Base-by-base conservation (phyloP, 1,140 invertebrate species). In the Vollenhovia emeryi region DNA sequence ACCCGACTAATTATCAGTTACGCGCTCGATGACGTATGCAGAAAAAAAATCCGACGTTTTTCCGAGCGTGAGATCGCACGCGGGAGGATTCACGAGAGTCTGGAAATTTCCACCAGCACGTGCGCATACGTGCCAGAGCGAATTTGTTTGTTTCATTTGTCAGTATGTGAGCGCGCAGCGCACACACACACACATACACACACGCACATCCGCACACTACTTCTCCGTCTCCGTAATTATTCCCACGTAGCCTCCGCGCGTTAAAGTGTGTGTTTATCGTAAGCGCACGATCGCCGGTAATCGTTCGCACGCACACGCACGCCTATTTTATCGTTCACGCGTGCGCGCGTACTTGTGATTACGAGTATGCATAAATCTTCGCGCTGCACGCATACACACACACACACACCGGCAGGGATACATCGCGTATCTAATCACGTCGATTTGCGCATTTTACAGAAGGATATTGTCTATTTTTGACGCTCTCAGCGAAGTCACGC, bases 91-190 rank as follows among this genome's bases (percentile, higher is more conserved):
- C 64, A 73, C 45, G 45, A 52, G 74, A 57, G 48, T n/a, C 60
- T 85, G 83, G 83, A 85, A 85, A 85, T 79, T 85, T 85, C 83
- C 83, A 85, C 27, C 57, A 79, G 60, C 83, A 85, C 83, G 83
- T 79, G 60, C 60, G 33, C 60, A 50, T 74, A 50, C 60, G 55
- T 66, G 83, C 33, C 48, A 9, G 45, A 82, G 36, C 57, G 43
- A 62, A 43, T 75, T 84, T 84, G 82, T 84, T 84, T 84, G 57
- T 62, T 43, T 60, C 50, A 45, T 64, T 18, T 36, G 60, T 33
- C 40, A 64, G 45, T 62, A 48, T 40, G 15, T 8, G 73, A 45
- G 18, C 43, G 71, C 43, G 5, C 18, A 62, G 36, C 62, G 6
- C 62, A 13, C 11, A 33, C 7, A 43, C 18, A 21, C 45, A 30